Percentiles rank a stretch among this genome's conserved stretches.
Conservation (phyloP, 1,140 invertebrate genomes). For the Anagrus nilaparvatae region DNA sequence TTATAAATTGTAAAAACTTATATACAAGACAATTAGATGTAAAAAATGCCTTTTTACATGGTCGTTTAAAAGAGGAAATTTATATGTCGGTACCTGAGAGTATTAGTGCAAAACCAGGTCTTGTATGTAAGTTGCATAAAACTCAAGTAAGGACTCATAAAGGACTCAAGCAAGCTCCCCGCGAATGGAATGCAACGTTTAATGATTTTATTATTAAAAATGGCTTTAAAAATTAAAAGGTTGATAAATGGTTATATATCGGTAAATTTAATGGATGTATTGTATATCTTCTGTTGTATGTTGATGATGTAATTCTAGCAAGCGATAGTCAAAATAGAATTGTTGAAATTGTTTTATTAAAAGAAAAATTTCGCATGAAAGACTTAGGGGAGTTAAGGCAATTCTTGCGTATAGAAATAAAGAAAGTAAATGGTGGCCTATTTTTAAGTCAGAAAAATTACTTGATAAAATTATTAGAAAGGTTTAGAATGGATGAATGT, state of each 20-base stretch:
- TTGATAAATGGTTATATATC: slow-evolving; percentile 19
- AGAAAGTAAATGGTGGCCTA: slow-evolving; percentile 2
- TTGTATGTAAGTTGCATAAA: slow-evolving; percentile 21
- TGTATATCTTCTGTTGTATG: slow-evolving; percentile 11
- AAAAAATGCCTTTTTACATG: too few species aligned
- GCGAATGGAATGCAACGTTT: slow-evolving; percentile 26
- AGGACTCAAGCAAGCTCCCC: slow-evolving; percentile 28
- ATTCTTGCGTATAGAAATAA: slow-evolving; percentile 14
- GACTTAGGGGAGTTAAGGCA: slow-evolving; percentile 9
- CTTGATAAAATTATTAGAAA: slow-evolving; percentile 7
- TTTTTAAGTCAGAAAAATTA: slow-evolving; percentile 10
- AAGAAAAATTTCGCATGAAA: slow-evolving; percentile 13
- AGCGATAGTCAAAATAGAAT: slow-evolving; percentile 9
- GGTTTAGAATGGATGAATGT: slow-evolving; percentile 13
- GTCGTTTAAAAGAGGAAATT: slow-evolving; percentile 16
- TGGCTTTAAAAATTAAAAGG: slow-evolving; percentile 14
- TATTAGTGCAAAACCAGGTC: neutral
- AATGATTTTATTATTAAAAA: slow-evolving; percentile 15
- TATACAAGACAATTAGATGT: slow-evolving; percentile 12
- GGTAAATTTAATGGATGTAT: slow-evolving; percentile 2
- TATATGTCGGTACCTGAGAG: slow-evolving; percentile 28
- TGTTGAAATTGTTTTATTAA: slow-evolving; percentile 3
- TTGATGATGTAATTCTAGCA: slow-evolving; percentile 16
- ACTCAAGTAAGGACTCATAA: too few species aligned
- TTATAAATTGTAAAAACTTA: slow-evolving; percentile 10